Evolutionary conservation across 2,113 vertebrate species (phyloP), one percentile per base, ranked within the genome.

Genomic region (Etheostoma cragini): DNA sequence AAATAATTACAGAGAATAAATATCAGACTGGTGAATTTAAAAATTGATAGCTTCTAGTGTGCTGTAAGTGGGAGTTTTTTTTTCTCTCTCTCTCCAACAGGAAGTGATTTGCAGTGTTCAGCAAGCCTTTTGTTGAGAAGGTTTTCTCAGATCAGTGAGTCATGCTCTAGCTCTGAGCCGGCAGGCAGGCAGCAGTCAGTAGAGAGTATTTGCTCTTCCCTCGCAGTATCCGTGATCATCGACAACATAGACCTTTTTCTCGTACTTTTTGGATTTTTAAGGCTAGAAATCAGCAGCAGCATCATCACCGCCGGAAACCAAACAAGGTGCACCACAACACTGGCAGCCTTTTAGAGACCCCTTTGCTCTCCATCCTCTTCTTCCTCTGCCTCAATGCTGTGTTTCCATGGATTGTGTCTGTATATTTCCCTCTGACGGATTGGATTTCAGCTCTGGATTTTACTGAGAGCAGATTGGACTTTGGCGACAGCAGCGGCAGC

Each of bases 111-210:
- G 97, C 96, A 95, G 97, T 96, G 96, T 97, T 98, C 97, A 97
- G 96, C 96, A 96, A 97, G 97, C 96, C 98, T 99, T 97, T 98
- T 99, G 97, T 98, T 97, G 97, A 96, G 97, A 97, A 98, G 97
- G 97, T 98, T 97, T 98, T 96, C 95, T 97, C 96, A 96, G 96
- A 97, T 93, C 95, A 96, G 97, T 98, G 98, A 99, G 96, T 99
- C 98, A 99, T 98, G 97, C 97, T 97, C 96, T 94, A 95, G 96
- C 96, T 96, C 96, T 92, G 96, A 98, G 96, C 95, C 93, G 96
- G 90, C 85, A 89, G 96, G 81, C 86, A 89, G 96, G 96, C 96
- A 96, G 96, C 96, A 93, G 96, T 96, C 97, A 96, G 96, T 93
- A 95, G 94, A 91, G 85, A 88, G 87, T 83, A 81, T 91, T 96